These are phyloP conservation scores for Polyploca ridens DNA, from an alignment of 2,888 invertebrate species.

Conservation along the genomic window DNA sequence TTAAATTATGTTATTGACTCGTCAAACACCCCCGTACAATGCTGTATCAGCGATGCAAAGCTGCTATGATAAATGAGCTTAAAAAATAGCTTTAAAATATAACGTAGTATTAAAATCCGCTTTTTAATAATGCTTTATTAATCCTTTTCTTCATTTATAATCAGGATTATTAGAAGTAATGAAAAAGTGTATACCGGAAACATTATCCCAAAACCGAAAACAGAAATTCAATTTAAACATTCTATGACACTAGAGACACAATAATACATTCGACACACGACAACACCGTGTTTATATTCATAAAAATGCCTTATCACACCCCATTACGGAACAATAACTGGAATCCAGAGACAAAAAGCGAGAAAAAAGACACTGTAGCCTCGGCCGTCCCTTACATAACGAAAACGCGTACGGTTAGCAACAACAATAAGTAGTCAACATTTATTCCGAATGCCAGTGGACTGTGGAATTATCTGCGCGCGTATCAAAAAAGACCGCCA, in stretches of 20 bases:
- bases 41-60: constrained; percentile 8
- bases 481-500: constrained; percentile 69
- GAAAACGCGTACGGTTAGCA: constrained; percentile 43
- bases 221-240: neutral
- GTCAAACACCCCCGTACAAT: constrained; percentile 20
- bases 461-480: constrained; percentile 61
- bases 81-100: too few species aligned
- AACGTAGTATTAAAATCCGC: too few species aligned
- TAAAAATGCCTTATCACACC: constrained; percentile 65
- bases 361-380: constrained; percentile 31
- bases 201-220: neutral
- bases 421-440: constrained; percentile 53
- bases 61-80: too few species aligned
- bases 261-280: constrained; percentile 31
- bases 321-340: constrained; percentile 63
- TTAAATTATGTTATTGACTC: constrained; percentile 59
- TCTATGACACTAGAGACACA: constrained; percentile 27
- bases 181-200: neutral
- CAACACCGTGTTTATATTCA: constrained; percentile 38
- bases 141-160: too few species aligned
- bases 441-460: constrained; percentile 62
- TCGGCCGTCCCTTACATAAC: constrained; percentile 46
- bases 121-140: too few species aligned
- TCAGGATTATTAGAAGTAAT: too few species aligned
- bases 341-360: constrained; percentile 45